Base-by-base conservation (phyloP, 2,888 invertebrate species). In the Drosophila paranaensis region DNA sequence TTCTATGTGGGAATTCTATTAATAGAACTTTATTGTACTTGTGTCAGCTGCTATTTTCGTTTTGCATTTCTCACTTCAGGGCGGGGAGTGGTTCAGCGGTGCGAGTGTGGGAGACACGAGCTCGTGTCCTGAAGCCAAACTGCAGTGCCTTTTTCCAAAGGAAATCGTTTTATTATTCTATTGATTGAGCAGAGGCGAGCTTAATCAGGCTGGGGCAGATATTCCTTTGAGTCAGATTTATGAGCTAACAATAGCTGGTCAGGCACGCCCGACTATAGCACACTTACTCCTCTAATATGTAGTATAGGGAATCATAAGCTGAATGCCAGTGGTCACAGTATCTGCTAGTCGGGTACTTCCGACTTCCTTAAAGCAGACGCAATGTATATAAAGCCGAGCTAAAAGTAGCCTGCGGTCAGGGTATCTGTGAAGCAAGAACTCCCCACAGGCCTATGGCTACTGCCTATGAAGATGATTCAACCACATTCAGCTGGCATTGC, bases 61-160 rank as follows among this genome's bases (percentile, higher is more conserved):
- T 56, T 35, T 56, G 56, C 33, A 56, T 33, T 50, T 50, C 30
- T 10, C 55, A 33, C 20, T 20, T 43, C 20, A 25, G 14, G 10
- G 20, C 13, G 14, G 14, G 14, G 10, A 43, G 30, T 20, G n/a
- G 25, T 35, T 11, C 6, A 9, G n/a, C n/a, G 48, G 30, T 14
- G 46, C 27, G 27, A 30, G 46, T 48, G 48, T 11, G 48, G 30
- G 11, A 25, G 33, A 25, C 20, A 13, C 16, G 33, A 16, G 16
- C 3, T 50, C 16, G 16, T 33, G 11, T 50, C 50, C 50, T 50
- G 33, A 33, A 25, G 30, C 30, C 48, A 30, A 33, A 11, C 33
- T 30, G 48, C 30, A 48, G 2, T 48, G 6, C n/a, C 48, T 30
- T 30, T 30, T 48, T 0, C 4, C 30, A 30, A n/a, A 10, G n/a